Evolutionary conservation across 2,888 invertebrate species (phyloP), one percentile per base, ranked within the genome.

Genomic region (Patella pellucida): DNA sequence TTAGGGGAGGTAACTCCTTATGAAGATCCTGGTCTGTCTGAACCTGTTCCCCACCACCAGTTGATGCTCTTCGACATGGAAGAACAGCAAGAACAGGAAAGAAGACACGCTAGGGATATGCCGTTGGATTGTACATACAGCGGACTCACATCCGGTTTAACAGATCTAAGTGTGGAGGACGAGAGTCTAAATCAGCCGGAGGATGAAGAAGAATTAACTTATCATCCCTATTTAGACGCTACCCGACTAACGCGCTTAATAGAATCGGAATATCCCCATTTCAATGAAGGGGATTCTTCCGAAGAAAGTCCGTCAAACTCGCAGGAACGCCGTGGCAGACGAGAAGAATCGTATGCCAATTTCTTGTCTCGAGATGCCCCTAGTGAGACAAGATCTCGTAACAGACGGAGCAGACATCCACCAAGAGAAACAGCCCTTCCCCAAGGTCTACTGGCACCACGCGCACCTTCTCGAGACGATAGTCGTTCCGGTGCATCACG

Each of bases 1-100:
- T 79, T 88, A 15, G 88, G 88, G n/a, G 87, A 87, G 31, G 83
- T 88, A 2, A 78, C 80, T 9, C 77, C 82, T 16, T 79, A 81
- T 16, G 79, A 80, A 15, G 86, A 88, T 69, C 75, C 82, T 9
- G 76, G 76, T 4, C 78, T 88, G 50, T 86, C 85, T 68, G 82
- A 83, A 19, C 85, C 86, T 0, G 81, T 87, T 16, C 84, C 84
- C 1, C 82, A 84, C 3, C 86, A 86, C 56, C 85, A 86, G 76
- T 79, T 87, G 27, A 78, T 83, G 1, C 73, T 84, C 1, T 77
- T 87, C 52, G 86, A 87, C 52, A 75, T 74, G 69, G 76, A 81
- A 69, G 81, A 84, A 52, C 71, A 74, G 68, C 80, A 76, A 15
- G 78, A 82, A n/a, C 70, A 75, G n/a, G 75, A 76, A 62, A 50